These are phyloP conservation scores for Ochropleura leucogaster DNA, from an alignment of 2,888 invertebrate species.

Conservation along the genomic window DNA sequence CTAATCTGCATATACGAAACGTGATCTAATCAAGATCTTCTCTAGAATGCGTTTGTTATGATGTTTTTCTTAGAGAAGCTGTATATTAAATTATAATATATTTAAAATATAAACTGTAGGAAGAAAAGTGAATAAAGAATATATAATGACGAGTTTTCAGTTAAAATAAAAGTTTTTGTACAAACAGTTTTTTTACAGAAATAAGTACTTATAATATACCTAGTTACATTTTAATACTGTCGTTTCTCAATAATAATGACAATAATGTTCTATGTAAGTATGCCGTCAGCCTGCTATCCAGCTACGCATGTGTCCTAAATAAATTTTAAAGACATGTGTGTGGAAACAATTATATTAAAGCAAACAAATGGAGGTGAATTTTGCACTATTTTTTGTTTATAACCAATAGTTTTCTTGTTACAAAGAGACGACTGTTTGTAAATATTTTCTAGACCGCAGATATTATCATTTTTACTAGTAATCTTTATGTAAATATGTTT, in stretches of 20 bases:
- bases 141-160: too few relatives aligned
- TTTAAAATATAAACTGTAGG: neutral
- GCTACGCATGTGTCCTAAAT: neutral
- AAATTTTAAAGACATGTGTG: conserved; percentile 11
- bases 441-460: conserved; percentile 7
- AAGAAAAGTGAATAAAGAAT: neutral
- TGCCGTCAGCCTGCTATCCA: conserved; percentile 17
- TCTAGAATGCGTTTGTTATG: neutral
- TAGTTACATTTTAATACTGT: neutral
- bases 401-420: neutral
- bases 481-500: conserved; percentile 13
- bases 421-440: neutral
- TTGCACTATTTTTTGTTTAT: neutral
- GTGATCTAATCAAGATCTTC: neutral
- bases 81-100: too few relatives aligned
- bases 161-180: neutral
- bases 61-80: neutral
- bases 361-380: neutral
- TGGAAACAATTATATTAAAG: neutral
- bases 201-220: too few relatives aligned
- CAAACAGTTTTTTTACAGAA: neutral
- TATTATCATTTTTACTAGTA: conserved; percentile 5
- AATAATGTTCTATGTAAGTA: neutral
- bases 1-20: neutral
- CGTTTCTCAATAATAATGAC: conserved; percentile 21